Evolutionary conservation across 2,888 invertebrate genomes (phyloP).

Genomic region (Pterostichus madidus): DNA sequence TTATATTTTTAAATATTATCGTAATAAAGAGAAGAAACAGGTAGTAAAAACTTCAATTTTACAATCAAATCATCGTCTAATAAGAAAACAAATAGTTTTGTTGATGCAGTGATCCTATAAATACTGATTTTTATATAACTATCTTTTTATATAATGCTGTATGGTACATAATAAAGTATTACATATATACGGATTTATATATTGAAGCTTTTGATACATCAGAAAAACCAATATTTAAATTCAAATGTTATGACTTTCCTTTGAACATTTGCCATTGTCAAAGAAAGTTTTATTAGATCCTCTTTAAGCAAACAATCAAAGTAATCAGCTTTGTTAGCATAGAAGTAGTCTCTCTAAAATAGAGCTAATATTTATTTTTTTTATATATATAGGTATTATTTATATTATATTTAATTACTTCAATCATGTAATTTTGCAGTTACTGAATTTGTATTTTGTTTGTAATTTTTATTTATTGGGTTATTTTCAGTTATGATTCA

Average conservation of each 20-base stretch:
- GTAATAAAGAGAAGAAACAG: neutral
- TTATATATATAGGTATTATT: conserved; percentile 33
- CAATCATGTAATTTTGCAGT: conserved; percentile 4
- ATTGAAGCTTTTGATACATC: conserved; percentile 28
- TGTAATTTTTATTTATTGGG: conserved; percentile 61
- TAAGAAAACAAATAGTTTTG: conserved; percentile 29
- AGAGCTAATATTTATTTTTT: conserved; percentile 44
- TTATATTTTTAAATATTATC: neutral
- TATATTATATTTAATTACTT: conserved; percentile 30
- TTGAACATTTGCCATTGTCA: conserved; percentile 32
- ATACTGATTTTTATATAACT: conserved; percentile 54
- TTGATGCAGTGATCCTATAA: conserved; percentile 52
- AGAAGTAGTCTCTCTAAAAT: conserved; percentile 8
- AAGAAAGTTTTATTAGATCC: neutral
- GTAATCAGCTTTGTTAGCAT: conserved; percentile 17
- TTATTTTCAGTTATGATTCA: conserved; percentile 54
- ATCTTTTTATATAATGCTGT: conserved; percentile 62
- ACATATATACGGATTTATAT: conserved; percentile 47
- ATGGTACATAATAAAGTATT: conserved; percentile 59
- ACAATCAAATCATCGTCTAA: conserved; percentile 6
- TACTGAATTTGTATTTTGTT: conserved; percentile 25
- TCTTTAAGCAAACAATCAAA: conserved; percentile 17
- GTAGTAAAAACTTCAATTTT: conserved; percentile 6
- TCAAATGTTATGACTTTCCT: neutral
- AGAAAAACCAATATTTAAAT: conserved; percentile 9